Evolutionary conservation across 2,113 vertebrate genomes (phyloP).

Genomic region (Athene noctua): DNA sequence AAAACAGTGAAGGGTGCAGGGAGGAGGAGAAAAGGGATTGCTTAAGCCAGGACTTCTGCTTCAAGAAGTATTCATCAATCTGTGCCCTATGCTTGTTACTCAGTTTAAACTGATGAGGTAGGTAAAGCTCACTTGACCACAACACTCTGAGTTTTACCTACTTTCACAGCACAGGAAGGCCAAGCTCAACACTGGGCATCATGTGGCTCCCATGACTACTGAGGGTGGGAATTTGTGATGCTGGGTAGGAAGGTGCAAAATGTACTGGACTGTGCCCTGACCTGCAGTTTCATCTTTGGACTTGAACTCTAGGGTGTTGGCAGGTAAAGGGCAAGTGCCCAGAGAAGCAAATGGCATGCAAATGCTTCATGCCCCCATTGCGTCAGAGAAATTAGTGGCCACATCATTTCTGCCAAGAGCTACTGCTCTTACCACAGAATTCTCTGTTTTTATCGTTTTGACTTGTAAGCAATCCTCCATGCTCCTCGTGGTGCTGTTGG

Average conservation of each 20-base stretch:
- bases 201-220: neutral
- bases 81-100: neutral
- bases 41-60: neutral
- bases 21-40: neutral
- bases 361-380: neutral
- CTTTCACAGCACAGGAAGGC: neutral
- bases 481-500: conserved; percentile 81
- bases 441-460: conserved; percentile 93
- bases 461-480: conserved; percentile 85
- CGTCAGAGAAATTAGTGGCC: neutral
- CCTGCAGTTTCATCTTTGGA: neutral
- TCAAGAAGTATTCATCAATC: neutral
- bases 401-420: neutral
- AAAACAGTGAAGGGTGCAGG: neutral
- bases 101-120: neutral
- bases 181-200: neutral
- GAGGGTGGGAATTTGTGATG: neutral
- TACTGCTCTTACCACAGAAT: conserved; percentile 85
- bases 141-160: neutral
- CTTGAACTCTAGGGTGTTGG: neutral
- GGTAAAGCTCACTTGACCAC: neutral
- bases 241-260: neutral
- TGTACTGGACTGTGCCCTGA: neutral
- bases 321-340: neutral
- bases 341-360: neutral